Percentiles rank a stretch among this genome's conserved stretches.
Conservation (phyloP, 2,797 vertebrate species). For the Morelia viridis region DNA sequence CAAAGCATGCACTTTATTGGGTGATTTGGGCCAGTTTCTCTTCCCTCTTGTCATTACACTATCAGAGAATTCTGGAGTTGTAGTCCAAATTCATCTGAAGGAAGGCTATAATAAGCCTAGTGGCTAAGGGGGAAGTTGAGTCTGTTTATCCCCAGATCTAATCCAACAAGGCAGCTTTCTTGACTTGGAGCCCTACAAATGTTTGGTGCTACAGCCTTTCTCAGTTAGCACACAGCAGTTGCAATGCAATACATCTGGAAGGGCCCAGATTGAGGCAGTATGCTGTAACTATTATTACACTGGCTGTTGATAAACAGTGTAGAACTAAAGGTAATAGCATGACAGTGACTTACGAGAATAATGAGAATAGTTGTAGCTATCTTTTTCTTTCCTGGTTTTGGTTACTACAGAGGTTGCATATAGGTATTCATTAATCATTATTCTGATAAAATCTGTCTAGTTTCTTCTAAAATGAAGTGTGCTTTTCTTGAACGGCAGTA, state of each 20-base stretch:
- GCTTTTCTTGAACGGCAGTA: not conserved
- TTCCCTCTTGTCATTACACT: not conserved
- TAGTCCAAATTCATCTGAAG: not conserved
- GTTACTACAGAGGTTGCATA: not conserved
- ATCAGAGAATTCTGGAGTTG: not conserved
- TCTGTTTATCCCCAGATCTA: not conserved
- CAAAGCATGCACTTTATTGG: not conserved
- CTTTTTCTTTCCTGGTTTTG: not conserved
- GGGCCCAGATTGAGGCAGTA: not conserved
- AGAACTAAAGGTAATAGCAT: not conserved
- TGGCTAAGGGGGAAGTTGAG: not conserved
- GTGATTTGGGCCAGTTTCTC: not conserved
- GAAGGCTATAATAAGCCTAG: not conserved
- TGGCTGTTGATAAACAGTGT: not conserved
- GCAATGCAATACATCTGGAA: not conserved
- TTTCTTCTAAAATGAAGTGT: conserved; percentile 18
- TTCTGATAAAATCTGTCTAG: conserved; percentile 16
- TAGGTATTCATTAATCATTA: conserved; percentile 1
- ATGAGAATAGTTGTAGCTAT: not conserved
- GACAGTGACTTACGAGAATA: not conserved
- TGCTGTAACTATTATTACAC: not conserved
- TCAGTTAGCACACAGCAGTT: not conserved
- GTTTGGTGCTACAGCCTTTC: not conserved
- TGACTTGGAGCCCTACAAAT: not conserved
- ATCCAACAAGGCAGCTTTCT: not conserved